Evolutionary conservation across 2,888 invertebrate species (phyloP).

Genomic region (Xestia ashworthii): DNA sequence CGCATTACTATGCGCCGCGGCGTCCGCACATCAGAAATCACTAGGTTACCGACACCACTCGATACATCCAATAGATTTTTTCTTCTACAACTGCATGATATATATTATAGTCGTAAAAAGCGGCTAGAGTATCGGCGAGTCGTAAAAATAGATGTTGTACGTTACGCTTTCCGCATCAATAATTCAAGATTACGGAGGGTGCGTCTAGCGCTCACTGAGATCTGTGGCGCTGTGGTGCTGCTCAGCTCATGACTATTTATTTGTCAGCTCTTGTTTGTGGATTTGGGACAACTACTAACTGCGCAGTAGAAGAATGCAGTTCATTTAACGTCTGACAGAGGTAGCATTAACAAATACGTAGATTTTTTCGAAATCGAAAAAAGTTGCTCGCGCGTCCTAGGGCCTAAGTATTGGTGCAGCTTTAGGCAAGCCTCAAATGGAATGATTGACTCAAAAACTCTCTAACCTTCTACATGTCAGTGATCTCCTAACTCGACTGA

Average conservation of each 20-base stretch:
- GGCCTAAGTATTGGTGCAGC: not conserved
- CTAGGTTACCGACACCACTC: slow-evolving; percentile 83
- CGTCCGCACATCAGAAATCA: slow-evolving; percentile 79
- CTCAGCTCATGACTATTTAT: slow-evolving; percentile 45
- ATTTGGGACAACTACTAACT: slow-evolving; percentile 42
- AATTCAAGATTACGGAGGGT: slow-evolving; percentile 85
- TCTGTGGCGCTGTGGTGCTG: slow-evolving; percentile 55
- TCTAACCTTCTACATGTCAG: not conserved
- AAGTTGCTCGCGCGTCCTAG: not conserved
- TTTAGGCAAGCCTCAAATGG: not conserved
- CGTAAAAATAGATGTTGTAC: slow-evolving; percentile 88
- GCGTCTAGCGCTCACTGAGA: slow-evolving; percentile 64
- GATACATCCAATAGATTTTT: slow-evolving; percentile 83
- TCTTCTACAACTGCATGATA: slow-evolving; percentile 85
- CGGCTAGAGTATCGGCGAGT: slow-evolving; percentile 77
- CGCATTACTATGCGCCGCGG: slow-evolving; percentile 78
- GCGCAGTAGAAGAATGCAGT: slow-evolving; percentile 29
- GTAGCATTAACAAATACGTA: too few relatives aligned
- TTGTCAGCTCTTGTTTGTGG: slow-evolving; percentile 42
- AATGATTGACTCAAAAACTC: not conserved
- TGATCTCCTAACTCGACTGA: not conserved
- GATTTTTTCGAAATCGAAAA: not conserved
- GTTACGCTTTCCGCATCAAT: slow-evolving; percentile 85
- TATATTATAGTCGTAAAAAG: slow-evolving; percentile 87
- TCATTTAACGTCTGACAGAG: slow-evolving; percentile 4